Evolutionary conservation across 2,888 invertebrate species (phyloP).

Genomic region (Pinctada fucata): DNA sequence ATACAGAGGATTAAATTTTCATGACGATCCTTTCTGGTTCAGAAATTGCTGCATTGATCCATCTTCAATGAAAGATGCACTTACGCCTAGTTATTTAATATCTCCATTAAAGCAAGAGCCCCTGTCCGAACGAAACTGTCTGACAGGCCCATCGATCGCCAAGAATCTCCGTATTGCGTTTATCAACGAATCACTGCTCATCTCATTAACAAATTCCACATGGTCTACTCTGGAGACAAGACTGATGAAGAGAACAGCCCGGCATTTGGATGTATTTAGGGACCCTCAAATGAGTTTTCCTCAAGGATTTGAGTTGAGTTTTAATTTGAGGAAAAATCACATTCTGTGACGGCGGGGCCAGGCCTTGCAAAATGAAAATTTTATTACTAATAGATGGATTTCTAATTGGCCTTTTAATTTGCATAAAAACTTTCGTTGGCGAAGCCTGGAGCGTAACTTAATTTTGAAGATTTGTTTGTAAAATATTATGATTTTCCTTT

Average conservation of each 20-base stretch:
- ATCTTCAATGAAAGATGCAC: slow-evolving; percentile 15
- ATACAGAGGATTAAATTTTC: slow-evolving; percentile 42
- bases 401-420: no score
- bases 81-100: slow-evolving; percentile 19
- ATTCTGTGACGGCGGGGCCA: no score
- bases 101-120: slow-evolving; percentile 37
- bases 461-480: no score
- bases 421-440: no score
- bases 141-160: slow-evolving; percentile 24
- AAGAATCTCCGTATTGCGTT: slow-evolving; percentile 33
- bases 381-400: no score
- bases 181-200: slow-evolving; percentile 12
- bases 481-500: no score
- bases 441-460: no score
- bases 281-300: no score
- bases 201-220: slow-evolving; percentile 42
- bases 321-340: no score
- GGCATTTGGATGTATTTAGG: slow-evolving; percentile 26
- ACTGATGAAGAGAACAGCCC: slow-evolving; percentile 47
- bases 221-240: slow-evolving; percentile 40
- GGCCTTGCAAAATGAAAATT: no score
- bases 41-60: slow-evolving; percentile 16
- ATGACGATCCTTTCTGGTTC: slow-evolving; percentile 14
- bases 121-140: slow-evolving; percentile 25
- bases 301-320: no score